Conservation (phyloP, 2,113 vertebrate species). For the Litocranius walleri region DNA sequence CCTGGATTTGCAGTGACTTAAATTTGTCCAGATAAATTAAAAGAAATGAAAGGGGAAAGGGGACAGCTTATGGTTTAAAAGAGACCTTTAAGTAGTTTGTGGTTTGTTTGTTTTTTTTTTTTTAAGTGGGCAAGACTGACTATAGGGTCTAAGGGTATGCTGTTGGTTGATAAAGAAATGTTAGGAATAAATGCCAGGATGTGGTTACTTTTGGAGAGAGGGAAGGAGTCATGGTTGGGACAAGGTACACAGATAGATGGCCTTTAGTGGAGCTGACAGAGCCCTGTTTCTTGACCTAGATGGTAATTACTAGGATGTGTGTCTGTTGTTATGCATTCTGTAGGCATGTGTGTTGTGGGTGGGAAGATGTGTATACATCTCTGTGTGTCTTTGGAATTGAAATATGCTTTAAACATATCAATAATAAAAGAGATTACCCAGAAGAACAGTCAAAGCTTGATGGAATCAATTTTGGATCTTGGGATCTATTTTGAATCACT, state of each 20-base stretch:
- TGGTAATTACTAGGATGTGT: background rate
- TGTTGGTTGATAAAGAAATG: background rate
- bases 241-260: background rate
- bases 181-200: background rate
- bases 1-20: background rate
- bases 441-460: background rate
- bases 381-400: background rate
- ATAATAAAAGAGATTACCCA: background rate
- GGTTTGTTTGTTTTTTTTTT: background rate
- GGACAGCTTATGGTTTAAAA: background rate
- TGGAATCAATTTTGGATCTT: slow-evolving; percentile 1
- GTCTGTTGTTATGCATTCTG: background rate
- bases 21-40: background rate
- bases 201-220: background rate
- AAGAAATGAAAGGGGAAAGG: background rate
- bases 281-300: background rate
- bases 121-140: background rate
- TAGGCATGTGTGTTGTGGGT: background rate
- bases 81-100: background rate
- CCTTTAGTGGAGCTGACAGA: background rate
- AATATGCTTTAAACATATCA: background rate
- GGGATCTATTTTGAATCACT: background rate
- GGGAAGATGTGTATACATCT: background rate
- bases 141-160: background rate
- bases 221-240: background rate